Evolutionary conservation across 1,140 invertebrate genomes (phyloP), one percentile per base, ranked within the genome.

Genomic region (Steinernema feltiae): DNA sequence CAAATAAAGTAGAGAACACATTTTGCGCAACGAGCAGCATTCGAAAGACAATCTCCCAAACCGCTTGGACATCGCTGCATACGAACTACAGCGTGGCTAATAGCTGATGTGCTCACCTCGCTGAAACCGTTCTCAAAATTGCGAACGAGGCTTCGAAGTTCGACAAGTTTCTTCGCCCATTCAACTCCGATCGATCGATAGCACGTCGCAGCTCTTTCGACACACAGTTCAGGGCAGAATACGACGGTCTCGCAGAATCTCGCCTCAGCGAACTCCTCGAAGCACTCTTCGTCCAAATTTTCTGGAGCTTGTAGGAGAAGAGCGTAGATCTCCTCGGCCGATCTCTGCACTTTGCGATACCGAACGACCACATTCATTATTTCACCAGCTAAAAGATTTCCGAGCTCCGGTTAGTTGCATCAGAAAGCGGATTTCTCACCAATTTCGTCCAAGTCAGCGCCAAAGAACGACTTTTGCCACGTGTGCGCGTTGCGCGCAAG

Each of bases 11-110:
- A n/a, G n/a, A n/a, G n/a, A n/a, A n/a, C n/a, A n/a, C n/a, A n/a
- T n/a, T n/a, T n/a, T 24, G 32, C 74, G 74, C 74, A 75, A 53
- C 69, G 63, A 71, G 73, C 72, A 74, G 76, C 73, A 75, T 75
- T 74, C 72, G 76, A 75, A 77, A 41, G 35, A 7, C 35, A 41
- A 41, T 41, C 35, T 41, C 35, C 35, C 18, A 7, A 41, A 41
- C 35, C 35, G 18, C 35, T 41, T 18, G 35, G 35, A 41, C 35
- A 41, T 41, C 35, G n/a, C n/a, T 41, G 35, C 35, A 41, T 7
- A 18, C 35, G 18, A 7, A 41, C 35, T 41, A n/a, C n/a, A n/a
- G n/a, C n/a, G n/a, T n/a, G n/a, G n/a, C n/a, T n/a, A n/a, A n/a
- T n/a, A n/a, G n/a, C n/a, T n/a, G n/a, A n/a, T n/a, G n/a, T n/a